Evolutionary conservation across 1,140 invertebrate genomes (phyloP), one percentile per base, ranked within the genome.

Genomic region (Drosophila grimshawi): DNA sequence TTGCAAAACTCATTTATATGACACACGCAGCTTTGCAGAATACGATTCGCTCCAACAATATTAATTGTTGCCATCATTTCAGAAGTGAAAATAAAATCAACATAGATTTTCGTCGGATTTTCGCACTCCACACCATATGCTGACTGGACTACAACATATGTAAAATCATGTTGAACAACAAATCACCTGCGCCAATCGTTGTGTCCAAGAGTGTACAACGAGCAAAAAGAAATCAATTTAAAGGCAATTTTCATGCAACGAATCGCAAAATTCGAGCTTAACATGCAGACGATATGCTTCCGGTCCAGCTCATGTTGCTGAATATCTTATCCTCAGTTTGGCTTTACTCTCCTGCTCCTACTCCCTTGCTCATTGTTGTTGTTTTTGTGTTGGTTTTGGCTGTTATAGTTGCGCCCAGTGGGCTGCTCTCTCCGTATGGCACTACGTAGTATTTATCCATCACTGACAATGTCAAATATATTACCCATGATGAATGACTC

Each of bases 391-490:
- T 46, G 53, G 6, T 33, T 37, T 19, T 46, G 29, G 45, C 32
- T 35, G 35, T 10, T 51, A 48, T 62, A 63, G 75, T 78, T 29
- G 77, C 48, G 37, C 43, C 43, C 53, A 8, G 48, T 75, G 65
- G 77, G 80, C 46, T 43, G 39, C 49, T 27, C 55, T 52, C 60
- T 41, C 61, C 55, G 56, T 56, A n/a, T 63, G 63, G 64, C 43
- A 59, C 64, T 71, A 37, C 80, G 83, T 80, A 78, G 83, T 89
- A 88, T 88, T 88, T 88, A 88, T 88, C 83, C 83, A 88, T 88
- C 83, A 88, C 85, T 88, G 83, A 83, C 83, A 88, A 85, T 88
- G 83, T 88, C 83, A 88, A 88, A 88, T 88, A 88, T 88, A 88
- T 88, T 85, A 88, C 83, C 80, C 80, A 88, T 88, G 83, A 88